Evolutionary conservation across 92 coral and sea anemone genomes (phyloP), one percentile per base, ranked within the genome.

Genomic region (Scolanthus callimorphus): DNA sequence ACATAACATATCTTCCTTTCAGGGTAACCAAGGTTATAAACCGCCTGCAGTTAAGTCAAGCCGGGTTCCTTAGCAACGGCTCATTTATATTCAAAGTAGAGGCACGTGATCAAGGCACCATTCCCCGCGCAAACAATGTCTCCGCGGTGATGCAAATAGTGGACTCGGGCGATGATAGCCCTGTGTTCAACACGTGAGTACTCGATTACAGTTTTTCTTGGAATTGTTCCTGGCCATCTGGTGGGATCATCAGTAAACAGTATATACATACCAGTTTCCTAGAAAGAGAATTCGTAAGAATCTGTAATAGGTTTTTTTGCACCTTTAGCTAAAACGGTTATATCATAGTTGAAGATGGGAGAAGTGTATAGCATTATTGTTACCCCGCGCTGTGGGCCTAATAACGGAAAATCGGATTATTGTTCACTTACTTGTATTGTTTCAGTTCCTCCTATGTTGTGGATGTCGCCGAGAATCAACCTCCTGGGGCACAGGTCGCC

Each of bases 31-130:
- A 88, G 31, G 49, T 60, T 27, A 63, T 91, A 70, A 76, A 80
- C 58, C 88, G 95, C 23, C 74, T 77, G 26, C 77, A 79, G 34
- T 69, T 91, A 49, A 58, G 45, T 3, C 74, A 50, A 25, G 25
- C 81, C 1, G 90, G 89, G 28, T 38, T 79, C 8, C 83, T 87
- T 52, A 77, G 68, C 60, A 63, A 57, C 15, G 97, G 97, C 8
- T 76, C 90, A 15, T 76, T 63, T 27, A 34, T 63, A 22, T 88
- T 91, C 50, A 80, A 51, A 25, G 84, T 91, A 15, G 77, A 67
- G 19, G 97, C 96, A n/a, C 77, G 85, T 66, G 97, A 91, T 62
- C 79, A 67, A 4, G 97, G 97, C 27, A 63, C 65, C 53, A 65
- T 65, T 11, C 82, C 73, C 8, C 88, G 65, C 41, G 57, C 82